Conservation (phyloP, 2,797 vertebrate species). For the Brachyrhaphis roseni region DNA sequence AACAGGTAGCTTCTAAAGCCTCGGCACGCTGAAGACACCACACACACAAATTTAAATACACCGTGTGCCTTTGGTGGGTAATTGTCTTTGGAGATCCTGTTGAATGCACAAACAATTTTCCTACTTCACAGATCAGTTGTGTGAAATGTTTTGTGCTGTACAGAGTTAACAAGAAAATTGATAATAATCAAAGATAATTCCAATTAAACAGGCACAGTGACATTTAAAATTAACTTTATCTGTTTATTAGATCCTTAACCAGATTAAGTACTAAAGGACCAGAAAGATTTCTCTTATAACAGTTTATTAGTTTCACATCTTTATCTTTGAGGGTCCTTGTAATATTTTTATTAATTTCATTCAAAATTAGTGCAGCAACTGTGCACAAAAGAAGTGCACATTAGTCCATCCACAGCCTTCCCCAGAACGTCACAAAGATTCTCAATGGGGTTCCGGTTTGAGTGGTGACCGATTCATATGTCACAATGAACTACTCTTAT, state of each 20-base stretch:
- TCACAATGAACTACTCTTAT: not conserved
- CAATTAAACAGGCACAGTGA: not conserved
- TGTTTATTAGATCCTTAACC: not conserved
- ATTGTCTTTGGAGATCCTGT: slow-evolving; percentile 47
- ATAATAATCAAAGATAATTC: not conserved
- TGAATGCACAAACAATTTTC: slow-evolving; percentile 40
- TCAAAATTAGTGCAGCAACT: not conserved
- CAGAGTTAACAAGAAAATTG: slow-evolving; percentile 4
- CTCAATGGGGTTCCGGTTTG: not conserved
- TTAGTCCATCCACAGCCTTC: not conserved
- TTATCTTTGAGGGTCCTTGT: not conserved
- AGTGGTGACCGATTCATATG: not conserved
- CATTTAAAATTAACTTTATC: not conserved
- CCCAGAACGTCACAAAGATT: not conserved
- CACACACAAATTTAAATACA: not conserved
- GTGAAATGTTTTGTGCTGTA: slow-evolving; percentile 37
- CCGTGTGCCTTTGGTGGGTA: slow-evolving; percentile 23
- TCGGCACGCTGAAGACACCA: slow-evolving; percentile 29
- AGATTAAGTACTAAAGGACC: not conserved
- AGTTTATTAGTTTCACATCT: not conserved
- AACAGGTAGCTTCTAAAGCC: slow-evolving; percentile 68
- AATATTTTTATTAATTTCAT: not conserved
- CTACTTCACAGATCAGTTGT: slow-evolving; percentile 23
- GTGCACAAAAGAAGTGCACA: not conserved
- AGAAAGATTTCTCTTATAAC: not conserved